Conservation (phyloP, 2,113 vertebrate species). For the Theristicus caerulescens region DNA sequence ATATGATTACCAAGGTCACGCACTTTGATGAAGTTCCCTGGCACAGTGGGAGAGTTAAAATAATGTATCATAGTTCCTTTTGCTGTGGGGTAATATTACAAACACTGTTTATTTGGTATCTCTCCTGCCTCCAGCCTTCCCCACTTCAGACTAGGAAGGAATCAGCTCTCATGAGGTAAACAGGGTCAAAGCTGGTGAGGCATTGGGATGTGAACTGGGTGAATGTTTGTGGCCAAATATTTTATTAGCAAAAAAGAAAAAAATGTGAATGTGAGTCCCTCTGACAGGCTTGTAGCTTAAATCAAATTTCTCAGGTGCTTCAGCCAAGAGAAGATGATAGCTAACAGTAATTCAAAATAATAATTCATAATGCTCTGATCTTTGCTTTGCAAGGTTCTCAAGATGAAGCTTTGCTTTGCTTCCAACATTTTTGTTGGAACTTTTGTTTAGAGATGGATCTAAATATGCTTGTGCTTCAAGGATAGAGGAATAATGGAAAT, state of each 20-base stretch:
- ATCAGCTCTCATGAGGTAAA: neutral
- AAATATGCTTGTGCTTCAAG: neutral
- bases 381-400: neutral
- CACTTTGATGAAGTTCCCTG: constrained; percentile 54
- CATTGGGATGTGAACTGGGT: neutral
- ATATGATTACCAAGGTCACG: neutral
- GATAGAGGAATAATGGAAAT: neutral
- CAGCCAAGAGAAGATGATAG: constrained; percentile 20
- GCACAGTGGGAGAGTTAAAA: constrained; percentile 46
- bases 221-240: constrained; percentile 1
- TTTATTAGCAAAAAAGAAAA: neutral
- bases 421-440: neutral
- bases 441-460: neutral
- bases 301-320: constrained; percentile 2
- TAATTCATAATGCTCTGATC: neutral
- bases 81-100: neutral
- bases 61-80: neutral
- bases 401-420: neutral
- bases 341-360: neutral
- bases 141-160: neutral
- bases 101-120: neutral
- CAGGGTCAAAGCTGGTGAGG: neutral
- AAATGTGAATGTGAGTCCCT: neutral
- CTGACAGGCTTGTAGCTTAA: neutral
- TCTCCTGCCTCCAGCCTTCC: constrained; percentile 23